Percentiles rank a stretch among this genome's conserved stretches.
Evolutionary conservation across 2,797 vertebrate genomes (phyloP).

Genomic region (Erpetoichthys calabaricus): DNA sequence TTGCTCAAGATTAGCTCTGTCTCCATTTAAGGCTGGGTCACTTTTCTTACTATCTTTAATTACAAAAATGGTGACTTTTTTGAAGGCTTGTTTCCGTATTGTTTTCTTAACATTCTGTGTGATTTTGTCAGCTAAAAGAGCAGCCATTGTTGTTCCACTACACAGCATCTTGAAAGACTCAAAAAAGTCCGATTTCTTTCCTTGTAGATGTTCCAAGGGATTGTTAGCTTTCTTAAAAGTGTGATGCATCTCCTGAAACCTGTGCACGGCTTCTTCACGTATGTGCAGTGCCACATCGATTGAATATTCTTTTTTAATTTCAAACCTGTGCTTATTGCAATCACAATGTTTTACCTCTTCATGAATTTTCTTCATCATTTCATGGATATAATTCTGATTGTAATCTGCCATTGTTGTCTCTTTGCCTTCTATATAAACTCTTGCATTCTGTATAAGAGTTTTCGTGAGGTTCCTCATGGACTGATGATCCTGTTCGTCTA

Average conservation of each 20-base stretch:
- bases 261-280: too few relatives aligned
- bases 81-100: too few relatives aligned
- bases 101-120: too few relatives aligned
- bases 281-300: background rate
- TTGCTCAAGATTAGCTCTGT: too few relatives aligned
- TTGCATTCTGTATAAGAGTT: background rate
- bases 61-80: too few relatives aligned
- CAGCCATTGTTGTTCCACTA: background rate
- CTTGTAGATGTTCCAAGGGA: background rate
- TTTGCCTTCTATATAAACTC: background rate
- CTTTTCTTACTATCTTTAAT: too few relatives aligned
- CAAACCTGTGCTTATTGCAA: background rate
- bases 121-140: background rate
- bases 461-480: background rate
- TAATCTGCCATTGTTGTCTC: background rate
- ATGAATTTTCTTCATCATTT: background rate
- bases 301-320: background rate
- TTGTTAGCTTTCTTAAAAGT: constrained; percentile 4
- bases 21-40: too few relatives aligned
- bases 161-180: background rate
- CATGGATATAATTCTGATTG: background rate
- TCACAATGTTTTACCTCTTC: background rate
- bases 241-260: background rate
- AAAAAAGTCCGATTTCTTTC: background rate
- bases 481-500: background rate